These are phyloP conservation scores for Parnassius glacialis DNA, from an alignment of 2,888 invertebrate genomes.

Conservation along the genomic window DNA sequence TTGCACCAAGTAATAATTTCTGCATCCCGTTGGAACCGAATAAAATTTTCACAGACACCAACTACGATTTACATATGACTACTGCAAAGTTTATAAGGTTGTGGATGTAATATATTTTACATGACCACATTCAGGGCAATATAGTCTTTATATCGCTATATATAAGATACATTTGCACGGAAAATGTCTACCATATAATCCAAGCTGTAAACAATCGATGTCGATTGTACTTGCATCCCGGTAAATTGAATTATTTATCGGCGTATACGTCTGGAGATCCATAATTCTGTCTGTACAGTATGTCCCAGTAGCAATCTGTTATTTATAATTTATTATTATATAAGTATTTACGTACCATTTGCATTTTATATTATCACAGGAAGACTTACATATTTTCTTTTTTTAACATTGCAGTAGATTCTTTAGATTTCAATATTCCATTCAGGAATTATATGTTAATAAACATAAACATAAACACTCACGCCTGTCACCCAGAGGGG, in stretches of 20 bases:
- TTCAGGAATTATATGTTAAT: too few relatives aligned
- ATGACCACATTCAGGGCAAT: not conserved
- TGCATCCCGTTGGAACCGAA: constrained; percentile 20
- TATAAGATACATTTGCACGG: constrained; percentile 9
- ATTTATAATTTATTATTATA: constrained; percentile 7
- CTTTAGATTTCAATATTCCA: too few relatives aligned
- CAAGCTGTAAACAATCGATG: constrained; percentile 27
- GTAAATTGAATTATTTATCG: constrained; percentile 32
- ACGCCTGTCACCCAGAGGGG: too few relatives aligned
- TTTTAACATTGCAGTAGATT: too few relatives aligned
- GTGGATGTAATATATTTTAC: constrained; percentile 24
- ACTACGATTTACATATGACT: constrained; percentile 29
- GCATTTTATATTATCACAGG: not conserved
- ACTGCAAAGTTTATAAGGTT: constrained; percentile 26
- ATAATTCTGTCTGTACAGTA: constrained; percentile 28
- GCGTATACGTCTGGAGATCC: constrained; percentile 15
- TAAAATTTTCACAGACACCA: constrained; percentile 25
- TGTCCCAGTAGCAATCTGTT: constrained; percentile 15
- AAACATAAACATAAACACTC: too few relatives aligned
- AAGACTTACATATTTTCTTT: not conserved
- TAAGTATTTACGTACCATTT: not conserved
- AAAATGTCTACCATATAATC: constrained; percentile 11
- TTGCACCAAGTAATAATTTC: constrained; percentile 22
- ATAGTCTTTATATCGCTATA: not conserved
- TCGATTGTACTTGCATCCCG: constrained; percentile 25